phyloP scores from a whole-genome alignment of 1,140 invertebrate genomes.

The Caenorhabditis inopinata region DNA sequence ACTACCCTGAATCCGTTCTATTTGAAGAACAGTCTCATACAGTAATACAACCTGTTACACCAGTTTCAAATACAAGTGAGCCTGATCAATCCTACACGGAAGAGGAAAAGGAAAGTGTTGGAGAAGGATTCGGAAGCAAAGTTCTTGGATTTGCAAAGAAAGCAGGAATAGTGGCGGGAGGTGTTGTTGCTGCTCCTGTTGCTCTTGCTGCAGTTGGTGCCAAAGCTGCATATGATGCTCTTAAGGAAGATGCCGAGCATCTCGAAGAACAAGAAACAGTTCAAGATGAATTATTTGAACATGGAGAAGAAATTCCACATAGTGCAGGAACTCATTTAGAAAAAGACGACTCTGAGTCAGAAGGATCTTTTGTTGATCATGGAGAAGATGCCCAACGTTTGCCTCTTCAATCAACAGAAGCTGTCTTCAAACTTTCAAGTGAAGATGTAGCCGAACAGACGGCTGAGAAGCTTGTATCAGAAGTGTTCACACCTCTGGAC shows the following conservation, averaged over 20 bases:
- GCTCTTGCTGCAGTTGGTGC: constrained; percentile 44
- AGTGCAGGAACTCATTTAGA: not conserved
- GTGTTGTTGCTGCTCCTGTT: constrained; percentile 43
- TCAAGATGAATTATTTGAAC: not conserved
- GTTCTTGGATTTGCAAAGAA: constrained; percentile 42
- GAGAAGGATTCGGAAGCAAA: constrained; percentile 23
- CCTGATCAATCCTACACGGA: not conserved
- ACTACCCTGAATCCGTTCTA: no score
- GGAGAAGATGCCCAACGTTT: constrained; percentile 19
- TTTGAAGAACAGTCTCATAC: not conserved
- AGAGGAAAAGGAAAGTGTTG: constrained; percentile 28
- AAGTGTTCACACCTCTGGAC: not conserved
- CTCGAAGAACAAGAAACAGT: constrained; percentile 7
- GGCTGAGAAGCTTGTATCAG: not conserved
- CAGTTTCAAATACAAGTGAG: not conserved
- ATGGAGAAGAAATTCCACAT: not conserved
- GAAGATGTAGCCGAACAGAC: constrained; percentile 23
- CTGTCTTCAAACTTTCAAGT: not conserved
- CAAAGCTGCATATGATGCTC: constrained; percentile 38
- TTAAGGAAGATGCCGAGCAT: constrained; percentile 32
- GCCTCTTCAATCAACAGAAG: not conserved
- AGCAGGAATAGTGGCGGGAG: constrained; percentile 42
- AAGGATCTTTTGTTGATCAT: constrained; percentile 10
- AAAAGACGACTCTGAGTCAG: not conserved
- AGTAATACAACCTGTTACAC: not conserved